Evolutionary conservation across 2,888 invertebrate species (phyloP), one percentile per base, ranked within the genome.

Genomic region (Sepiola atlantica): DNA sequence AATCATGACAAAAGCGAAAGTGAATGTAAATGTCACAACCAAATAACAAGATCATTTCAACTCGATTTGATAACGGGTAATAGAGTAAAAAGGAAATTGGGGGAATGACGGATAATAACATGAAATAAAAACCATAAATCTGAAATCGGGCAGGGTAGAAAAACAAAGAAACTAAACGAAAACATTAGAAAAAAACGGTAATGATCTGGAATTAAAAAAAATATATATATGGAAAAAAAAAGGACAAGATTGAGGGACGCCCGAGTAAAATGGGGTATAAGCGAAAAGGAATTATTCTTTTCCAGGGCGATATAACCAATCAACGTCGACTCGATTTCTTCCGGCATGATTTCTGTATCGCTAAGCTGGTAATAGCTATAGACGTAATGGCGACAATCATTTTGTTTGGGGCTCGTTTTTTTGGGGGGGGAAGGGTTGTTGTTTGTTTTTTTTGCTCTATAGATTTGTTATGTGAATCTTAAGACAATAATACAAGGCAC

Each of bases 251-350:
- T 77, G n/a, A 45, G 45, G n/a, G 77, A 32, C n/a, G 16, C 45
- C 16, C 77, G 14, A 77, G 77, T 77, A 32, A 77, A 77, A 77
- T 77, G 77, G 77, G 32, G n/a, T 77, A n/a, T n/a, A 77, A 77
- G 77, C n/a, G 77, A 77, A n/a, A 77, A 77, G 77, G 77, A 77
- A 77, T 77, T 77, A 77, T 77, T 77, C n/a, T 16, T 32, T n/a
- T 14, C 77, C 77, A n/a, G 32, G 3, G 32, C 77, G n/a, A n/a
- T 32, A 77, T 77, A 77, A n/a, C 77, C 16, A n/a, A 77, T 32
- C 77, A 32, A 77, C 77, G 77, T 77, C 77, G 77, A 77, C n/a
- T 77, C 77, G 77, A 77, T 77, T 77, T 77, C 77, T 77, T 77
- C 77, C 77, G 77, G n/a, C 32, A 77, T 77, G n/a, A 32, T 12